Evolutionary conservation across 2,888 invertebrate genomes (phyloP).

Genomic region (Dryococelus australis): DNA sequence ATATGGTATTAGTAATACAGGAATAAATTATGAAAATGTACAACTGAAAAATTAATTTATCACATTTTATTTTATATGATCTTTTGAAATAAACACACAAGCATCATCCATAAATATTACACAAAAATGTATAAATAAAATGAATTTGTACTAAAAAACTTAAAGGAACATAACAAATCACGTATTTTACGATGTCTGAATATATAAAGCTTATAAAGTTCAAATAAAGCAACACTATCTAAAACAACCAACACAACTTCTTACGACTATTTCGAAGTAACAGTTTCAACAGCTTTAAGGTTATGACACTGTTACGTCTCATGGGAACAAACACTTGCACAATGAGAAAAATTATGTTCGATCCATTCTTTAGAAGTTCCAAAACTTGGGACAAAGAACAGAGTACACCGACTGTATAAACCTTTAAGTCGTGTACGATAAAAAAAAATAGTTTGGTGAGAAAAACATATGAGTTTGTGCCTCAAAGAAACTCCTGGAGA

Average conservation of each 20-base stretch:
- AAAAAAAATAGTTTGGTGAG: not conserved
- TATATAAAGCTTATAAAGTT: not conserved
- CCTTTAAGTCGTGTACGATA: not conserved
- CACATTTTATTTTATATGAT: not conserved
- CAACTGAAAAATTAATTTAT: too few species aligned
- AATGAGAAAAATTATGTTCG: not conserved
- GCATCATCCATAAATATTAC: not conserved
- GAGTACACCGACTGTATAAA: too few species aligned
- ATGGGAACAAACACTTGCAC: not conserved
- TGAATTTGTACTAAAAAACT: not conserved
- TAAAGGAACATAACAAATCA: not conserved
- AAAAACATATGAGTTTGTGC: not conserved
- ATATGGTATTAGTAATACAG: too few species aligned
- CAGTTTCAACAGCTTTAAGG: not conserved
- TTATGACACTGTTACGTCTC: not conserved
- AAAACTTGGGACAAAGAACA: not conserved
- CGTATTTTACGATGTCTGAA: not conserved
- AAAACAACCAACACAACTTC: not conserved
- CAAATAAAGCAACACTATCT: not conserved
- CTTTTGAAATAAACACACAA: not conserved
- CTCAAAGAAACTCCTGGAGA: not conserved
- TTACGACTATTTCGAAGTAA: not conserved
- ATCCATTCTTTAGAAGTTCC: constrained; percentile 1
- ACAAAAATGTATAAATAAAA: not conserved
- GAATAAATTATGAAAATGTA: too few species aligned